These are phyloP conservation scores for Enteromius fasciolatus DNA, from an alignment of 2,797 vertebrate genomes.

Conservation along the genomic window DNA sequence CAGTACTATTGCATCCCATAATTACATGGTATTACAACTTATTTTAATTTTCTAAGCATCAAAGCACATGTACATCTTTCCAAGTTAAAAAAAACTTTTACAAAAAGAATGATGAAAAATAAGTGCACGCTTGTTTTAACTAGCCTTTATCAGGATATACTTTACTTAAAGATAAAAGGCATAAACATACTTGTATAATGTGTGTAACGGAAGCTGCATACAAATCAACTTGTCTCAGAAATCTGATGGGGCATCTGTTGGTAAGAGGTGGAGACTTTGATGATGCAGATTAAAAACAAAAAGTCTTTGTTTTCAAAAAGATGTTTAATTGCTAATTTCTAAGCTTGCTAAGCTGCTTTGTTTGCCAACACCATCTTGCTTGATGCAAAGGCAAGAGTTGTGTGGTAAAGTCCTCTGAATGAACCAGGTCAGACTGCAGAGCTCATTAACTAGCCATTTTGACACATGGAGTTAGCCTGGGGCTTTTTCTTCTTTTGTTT, in stretches of 20 bases:
- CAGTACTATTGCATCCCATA: not conserved
- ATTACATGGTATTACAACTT: not conserved
- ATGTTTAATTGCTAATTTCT: constrained; percentile 11
- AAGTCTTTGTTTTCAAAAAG: constrained; percentile 7
- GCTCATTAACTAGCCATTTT: constrained; percentile 25
- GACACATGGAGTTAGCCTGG: not conserved
- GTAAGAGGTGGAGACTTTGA: constrained; percentile 6
- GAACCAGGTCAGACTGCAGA: constrained; percentile 8
- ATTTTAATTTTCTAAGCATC: not conserved
- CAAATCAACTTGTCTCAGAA: constrained; percentile 5
- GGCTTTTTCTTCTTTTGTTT: constrained; percentile 24
- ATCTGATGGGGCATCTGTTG: not conserved
- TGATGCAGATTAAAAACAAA: constrained; percentile 2
- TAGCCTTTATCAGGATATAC: not conserved
- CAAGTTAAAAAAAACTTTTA: not conserved
- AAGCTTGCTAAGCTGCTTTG: not conserved
- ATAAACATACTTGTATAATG: not conserved
- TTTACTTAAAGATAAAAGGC: not conserved
- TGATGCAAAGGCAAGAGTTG: not conserved
- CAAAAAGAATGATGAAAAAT: not conserved
- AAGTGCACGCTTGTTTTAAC: not conserved
- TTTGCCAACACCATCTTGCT: not conserved
- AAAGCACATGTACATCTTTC: not conserved
- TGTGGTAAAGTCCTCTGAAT: not conserved
- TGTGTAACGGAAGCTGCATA: not conserved